A percentile compares a stretch with the other conserved stretches of the same genome.
Evolutionary conservation across 2,797 vertebrate species (phyloP).

Genomic region (Rhabdophis nuchalis): DNA sequence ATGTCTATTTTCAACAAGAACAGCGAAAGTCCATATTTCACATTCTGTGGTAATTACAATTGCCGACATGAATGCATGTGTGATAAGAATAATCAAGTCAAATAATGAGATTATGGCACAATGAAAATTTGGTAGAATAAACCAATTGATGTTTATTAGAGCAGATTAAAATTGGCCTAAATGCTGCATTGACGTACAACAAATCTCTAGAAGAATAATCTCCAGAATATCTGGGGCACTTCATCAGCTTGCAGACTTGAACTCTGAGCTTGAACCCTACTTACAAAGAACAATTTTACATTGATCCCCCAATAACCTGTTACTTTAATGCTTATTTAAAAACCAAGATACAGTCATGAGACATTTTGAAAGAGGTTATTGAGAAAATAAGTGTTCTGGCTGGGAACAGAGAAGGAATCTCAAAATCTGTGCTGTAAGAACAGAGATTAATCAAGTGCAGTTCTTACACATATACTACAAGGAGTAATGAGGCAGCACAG

Average conservation of each 20-base stretch:
- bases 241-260: neutral
- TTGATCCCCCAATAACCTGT: rapidly evolving
- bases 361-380: neutral
- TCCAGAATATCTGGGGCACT: neutral
- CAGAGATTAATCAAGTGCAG: neutral
- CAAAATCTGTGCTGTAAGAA: neutral
- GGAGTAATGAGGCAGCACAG: neutral
- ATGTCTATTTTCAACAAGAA: neutral
- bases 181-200: neutral
- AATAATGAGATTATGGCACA: constrained; percentile 39
- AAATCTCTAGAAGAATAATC: constrained; percentile 12
- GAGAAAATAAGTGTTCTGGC: neutral
- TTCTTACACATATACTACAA: neutral
- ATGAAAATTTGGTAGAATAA: neutral
- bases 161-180: constrained; percentile 1
- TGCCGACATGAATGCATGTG: constrained; percentile 32
- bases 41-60: neutral
- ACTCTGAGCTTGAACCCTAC: neutral
- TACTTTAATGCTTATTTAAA: neutral
- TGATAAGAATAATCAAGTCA: constrained; percentile 32
- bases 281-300: neutral
- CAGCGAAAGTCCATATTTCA: neutral
- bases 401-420: neutral
- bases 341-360: neutral
- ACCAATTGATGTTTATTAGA: neutral